A percentile compares a stretch with the other conserved stretches of the same genome.
Conservation (phyloP, 2,888 invertebrate genomes). For the Nomada flava region DNA sequence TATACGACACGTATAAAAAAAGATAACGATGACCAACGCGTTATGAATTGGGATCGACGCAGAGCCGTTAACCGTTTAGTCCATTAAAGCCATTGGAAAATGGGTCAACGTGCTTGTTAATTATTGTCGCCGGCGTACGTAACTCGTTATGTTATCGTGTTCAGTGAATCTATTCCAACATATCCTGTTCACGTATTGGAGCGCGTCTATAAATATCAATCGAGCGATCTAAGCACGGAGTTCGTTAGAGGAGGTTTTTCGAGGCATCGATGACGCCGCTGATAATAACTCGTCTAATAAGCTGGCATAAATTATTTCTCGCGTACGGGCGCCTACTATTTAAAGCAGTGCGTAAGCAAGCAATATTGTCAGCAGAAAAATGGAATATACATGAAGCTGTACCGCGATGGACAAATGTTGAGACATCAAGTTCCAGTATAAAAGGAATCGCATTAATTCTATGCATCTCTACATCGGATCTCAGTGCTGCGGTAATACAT, state of each 20-base stretch:
- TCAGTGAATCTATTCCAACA: slow-evolving; percentile 31
- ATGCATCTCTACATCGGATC: no score
- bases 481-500: no score
- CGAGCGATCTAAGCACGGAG: slow-evolving; percentile 27
- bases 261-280: not conserved
- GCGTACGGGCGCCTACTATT: no score
- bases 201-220: slow-evolving; percentile 47
- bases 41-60: not conserved
- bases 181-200: slow-evolving; percentile 44
- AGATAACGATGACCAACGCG: no score
- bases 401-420: no score
- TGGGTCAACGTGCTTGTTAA: slow-evolving; percentile 34
- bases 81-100: slow-evolving; percentile 40
- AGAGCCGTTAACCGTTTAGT: slow-evolving; percentile 35
- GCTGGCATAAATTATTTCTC: not conserved
- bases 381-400: no score
- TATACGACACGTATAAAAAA: no score
- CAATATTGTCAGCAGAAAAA: no score
- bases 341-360: no score
- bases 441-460: no score
- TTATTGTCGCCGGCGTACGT: slow-evolving; percentile 22
- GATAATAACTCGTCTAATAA: not conserved
- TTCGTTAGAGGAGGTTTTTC: slow-evolving; percentile 17
- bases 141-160: slow-evolving; percentile 39
- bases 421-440: no score